These are phyloP conservation scores for Lethrus apterus DNA, from an alignment of 1,140 invertebrate genomes.

Conservation along the genomic window DNA sequence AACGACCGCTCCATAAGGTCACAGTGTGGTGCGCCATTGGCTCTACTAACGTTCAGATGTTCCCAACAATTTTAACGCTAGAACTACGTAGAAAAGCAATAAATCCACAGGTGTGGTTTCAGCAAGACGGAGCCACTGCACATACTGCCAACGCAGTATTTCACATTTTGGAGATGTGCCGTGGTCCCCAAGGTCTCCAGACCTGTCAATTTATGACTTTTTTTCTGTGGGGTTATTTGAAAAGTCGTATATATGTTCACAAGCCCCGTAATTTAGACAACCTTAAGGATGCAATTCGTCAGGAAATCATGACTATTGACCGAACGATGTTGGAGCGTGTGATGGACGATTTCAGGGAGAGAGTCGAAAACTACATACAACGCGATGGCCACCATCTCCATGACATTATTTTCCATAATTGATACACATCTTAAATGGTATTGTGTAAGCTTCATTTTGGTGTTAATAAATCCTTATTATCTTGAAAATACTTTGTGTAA, in stretches of 20 bases:
- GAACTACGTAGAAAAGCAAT: neutral
- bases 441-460: slow-evolving; percentile 1
- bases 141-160: no score
- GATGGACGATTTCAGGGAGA: slow-evolving; percentile 2
- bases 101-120: slow-evolving; percentile 6
- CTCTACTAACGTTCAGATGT: no score
- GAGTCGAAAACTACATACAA: slow-evolving; percentile 14
- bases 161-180: slow-evolving; percentile 31
- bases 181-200: slow-evolving; percentile 40
- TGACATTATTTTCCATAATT: slow-evolving; percentile 15
- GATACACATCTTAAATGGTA: slow-evolving; percentile 1
- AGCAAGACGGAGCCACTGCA: slow-evolving; percentile 25
- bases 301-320: slow-evolving; percentile 16
- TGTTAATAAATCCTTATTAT: slow-evolving; percentile 2
- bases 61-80: no score
- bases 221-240: slow-evolving; percentile 40
- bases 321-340: slow-evolving; percentile 19
- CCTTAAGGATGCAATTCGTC: slow-evolving; percentile 17
- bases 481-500: slow-evolving; percentile 15
- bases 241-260: slow-evolving; percentile 30
- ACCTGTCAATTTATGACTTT: slow-evolving; percentile 40
- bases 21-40: no score
- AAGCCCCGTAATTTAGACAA: slow-evolving; percentile 16
- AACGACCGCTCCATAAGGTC: no score
- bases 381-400: slow-evolving; percentile 14